A percentile compares a stretch with the other conserved stretches of the same genome.
These are phyloP conservation scores for Gnatocerus cornutus DNA, from an alignment of 2,888 invertebrate genomes.

Conservation along the genomic window DNA sequence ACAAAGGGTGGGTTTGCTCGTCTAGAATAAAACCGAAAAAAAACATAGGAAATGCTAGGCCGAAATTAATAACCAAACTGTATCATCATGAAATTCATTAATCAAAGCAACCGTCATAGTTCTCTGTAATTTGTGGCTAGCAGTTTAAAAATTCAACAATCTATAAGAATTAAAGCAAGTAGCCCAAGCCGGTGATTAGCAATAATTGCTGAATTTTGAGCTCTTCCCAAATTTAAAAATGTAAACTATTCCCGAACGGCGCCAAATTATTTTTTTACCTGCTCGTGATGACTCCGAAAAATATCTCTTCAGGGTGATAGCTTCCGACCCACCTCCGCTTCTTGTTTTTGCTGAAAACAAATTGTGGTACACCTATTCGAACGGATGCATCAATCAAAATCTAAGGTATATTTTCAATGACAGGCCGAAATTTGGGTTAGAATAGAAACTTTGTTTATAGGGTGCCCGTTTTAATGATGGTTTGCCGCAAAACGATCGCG, in stretches of 20 bases:
- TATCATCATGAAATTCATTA: conserved; percentile 60
- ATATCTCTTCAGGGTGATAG: conserved; percentile 46
- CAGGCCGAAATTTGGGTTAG: conserved; percentile 66
- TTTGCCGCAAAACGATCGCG: conserved; percentile 42
- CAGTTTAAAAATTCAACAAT: conserved; percentile 57
- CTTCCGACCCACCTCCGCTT: conserved; percentile 31
- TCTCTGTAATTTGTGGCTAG: conserved; percentile 65
- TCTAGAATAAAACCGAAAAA: no score
- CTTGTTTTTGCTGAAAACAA: conserved; percentile 53
- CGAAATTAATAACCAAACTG: conserved; percentile 41
- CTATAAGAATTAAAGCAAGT: conserved; percentile 64
- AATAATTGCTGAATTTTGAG: conserved; percentile 64
- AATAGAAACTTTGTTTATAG: conserved; percentile 58
- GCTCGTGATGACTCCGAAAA: conserved; percentile 45
- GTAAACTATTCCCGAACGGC: conserved; percentile 63
- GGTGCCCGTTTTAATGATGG: conserved; percentile 44
- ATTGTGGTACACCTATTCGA: conserved; percentile 55
- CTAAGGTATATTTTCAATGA: conserved; percentile 68
- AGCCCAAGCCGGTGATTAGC: conserved; percentile 60
- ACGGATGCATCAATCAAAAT: conserved; percentile 67
- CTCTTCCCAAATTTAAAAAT: conserved; percentile 60
- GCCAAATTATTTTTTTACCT: conserved; percentile 65
- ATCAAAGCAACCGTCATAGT: conserved; percentile 65
- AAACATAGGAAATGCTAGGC: conserved; percentile 26
- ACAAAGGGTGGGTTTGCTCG: conserved; percentile 11